Percentiles rank a stretch among this genome's conserved stretches.
Evolutionary conservation across 2,888 invertebrate species (phyloP).

Genomic region (Plutella xylostella): DNA sequence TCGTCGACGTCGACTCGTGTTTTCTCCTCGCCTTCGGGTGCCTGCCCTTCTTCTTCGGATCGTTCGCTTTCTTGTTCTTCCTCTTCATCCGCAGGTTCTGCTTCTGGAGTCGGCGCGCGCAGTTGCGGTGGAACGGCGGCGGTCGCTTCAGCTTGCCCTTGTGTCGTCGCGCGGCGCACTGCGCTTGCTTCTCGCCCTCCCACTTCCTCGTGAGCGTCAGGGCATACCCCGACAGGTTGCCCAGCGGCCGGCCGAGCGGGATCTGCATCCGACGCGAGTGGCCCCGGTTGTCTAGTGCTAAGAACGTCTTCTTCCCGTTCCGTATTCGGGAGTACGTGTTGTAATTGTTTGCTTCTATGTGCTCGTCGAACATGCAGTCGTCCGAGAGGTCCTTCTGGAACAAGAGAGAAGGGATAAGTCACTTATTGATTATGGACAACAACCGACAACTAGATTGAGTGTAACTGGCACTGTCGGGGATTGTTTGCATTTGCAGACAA

Average conservation of each 20-base stretch:
- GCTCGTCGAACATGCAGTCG: constrained; percentile 89
- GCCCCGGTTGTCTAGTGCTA: constrained; percentile 82
- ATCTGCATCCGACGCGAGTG: constrained; percentile 80
- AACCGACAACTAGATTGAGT: not conserved
- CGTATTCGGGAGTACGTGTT: constrained; percentile 84
- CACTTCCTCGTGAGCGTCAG: constrained; percentile 66
- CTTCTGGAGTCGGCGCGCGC: constrained; percentile 59
- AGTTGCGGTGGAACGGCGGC: constrained; percentile 54
- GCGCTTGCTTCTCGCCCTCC: constrained; percentile 42
- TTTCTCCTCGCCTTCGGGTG: constrained; percentile 68
- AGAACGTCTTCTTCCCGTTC: constrained; percentile 76
- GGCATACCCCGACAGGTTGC: constrained; percentile 80
- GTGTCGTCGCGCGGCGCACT: constrained; percentile 51
- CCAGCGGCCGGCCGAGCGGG: constrained; percentile 74
- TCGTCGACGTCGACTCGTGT: constrained; percentile 59
- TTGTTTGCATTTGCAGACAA: no score
- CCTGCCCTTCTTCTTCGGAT: constrained; percentile 62
- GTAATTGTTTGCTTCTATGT: constrained; percentile 86
- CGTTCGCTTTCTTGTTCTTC: constrained; percentile 62
- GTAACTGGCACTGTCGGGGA: no score
- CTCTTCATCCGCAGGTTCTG: constrained; percentile 53
- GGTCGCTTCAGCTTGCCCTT: constrained; percentile 55
- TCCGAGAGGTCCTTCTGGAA: constrained; percentile 88
- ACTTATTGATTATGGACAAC: not conserved
- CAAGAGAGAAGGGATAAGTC: constrained; percentile 43